Percentiles rank a stretch among this genome's conserved stretches.
phyloP scores from a whole-genome alignment of 2,113 vertebrate genomes.

The Colossoma macropomum region DNA sequence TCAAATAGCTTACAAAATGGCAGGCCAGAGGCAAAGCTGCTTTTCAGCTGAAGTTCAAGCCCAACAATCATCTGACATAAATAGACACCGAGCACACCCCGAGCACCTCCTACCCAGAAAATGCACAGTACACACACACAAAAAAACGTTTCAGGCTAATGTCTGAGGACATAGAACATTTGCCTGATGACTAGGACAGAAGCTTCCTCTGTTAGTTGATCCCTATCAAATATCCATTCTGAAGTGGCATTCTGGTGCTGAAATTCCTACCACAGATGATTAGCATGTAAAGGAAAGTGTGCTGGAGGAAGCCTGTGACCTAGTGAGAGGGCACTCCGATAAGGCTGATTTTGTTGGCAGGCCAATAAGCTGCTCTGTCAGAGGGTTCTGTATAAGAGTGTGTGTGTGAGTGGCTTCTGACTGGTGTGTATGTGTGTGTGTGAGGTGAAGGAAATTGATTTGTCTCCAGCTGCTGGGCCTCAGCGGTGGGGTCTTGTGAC shows the following conservation, averaged over 20 bases:
- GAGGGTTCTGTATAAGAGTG: slow-evolving; percentile 25
- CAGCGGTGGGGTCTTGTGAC: slow-evolving; percentile 59
- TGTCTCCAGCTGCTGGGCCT: slow-evolving; percentile 69
- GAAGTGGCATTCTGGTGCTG: not conserved
- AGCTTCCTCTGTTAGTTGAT: not conserved
- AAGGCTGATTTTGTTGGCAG: slow-evolving; percentile 20
- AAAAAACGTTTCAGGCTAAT: not conserved
- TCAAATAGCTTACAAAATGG: slow-evolving; percentile 53
- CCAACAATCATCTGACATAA: slow-evolving; percentile 67
- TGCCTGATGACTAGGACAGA: not conserved
- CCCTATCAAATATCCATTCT: not conserved
- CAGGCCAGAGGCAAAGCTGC: slow-evolving; percentile 45
- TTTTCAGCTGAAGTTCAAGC: slow-evolving; percentile 62
- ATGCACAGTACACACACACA: not conserved
- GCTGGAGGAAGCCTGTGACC: slow-evolving; percentile 14
- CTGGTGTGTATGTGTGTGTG: slow-evolving; percentile 6
- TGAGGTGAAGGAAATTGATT: slow-evolving; percentile 70
- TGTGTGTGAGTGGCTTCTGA: slow-evolving; percentile 28
- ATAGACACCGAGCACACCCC: slow-evolving; percentile 61
- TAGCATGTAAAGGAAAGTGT: not conserved
- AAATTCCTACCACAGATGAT: not conserved
- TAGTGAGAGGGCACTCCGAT: not conserved
- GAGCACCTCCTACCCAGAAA: not conserved
- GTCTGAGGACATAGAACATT: not conserved
- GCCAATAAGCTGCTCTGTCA: slow-evolving; percentile 40